Percentiles rank a stretch among this genome's conserved stretches.
Evolutionary conservation across 2,888 invertebrate genomes (phyloP).

Genomic region (Poecilus cupreus): DNA sequence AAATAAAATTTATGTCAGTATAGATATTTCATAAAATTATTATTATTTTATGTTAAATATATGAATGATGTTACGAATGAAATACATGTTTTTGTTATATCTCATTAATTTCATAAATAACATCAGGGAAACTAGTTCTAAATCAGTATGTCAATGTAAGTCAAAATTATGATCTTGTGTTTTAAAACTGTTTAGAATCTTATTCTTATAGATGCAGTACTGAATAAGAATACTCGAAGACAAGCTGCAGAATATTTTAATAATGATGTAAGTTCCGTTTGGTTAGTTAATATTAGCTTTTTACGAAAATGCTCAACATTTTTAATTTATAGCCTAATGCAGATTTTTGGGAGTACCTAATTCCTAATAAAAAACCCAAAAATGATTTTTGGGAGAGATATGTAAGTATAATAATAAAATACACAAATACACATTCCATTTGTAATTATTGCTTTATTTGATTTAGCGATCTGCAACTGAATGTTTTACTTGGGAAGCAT

Average conservation of each 20-base stretch:
- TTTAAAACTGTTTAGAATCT: neutral
- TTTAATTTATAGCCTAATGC: neutral
- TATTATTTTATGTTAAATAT: neutral
- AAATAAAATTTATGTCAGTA: slow-evolving; percentile 14
- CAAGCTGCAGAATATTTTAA: neutral
- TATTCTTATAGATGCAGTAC: neutral
- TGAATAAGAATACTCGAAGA: slow-evolving; percentile 8
- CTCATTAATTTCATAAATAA: neutral
- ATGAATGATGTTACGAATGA: neutral
- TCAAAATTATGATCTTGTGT: neutral
- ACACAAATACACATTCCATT: neutral
- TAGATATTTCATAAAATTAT: neutral
- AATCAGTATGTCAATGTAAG: neutral
- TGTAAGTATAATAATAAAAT: neutral
- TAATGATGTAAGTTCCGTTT: too few species aligned
- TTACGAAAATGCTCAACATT: too few species aligned
- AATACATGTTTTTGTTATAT: neutral
- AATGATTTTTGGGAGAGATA: neutral
- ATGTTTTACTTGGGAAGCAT: slow-evolving; percentile 24
- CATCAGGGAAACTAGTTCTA: neutral
- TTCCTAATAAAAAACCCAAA: neutral
- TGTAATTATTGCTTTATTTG: neutral
- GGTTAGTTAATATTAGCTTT: too few species aligned
- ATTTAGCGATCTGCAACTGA: slow-evolving; percentile 10
- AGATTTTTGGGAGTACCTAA: neutral